Evolutionary conservation across 2,797 vertebrate genomes (phyloP).

Genomic region (Epinephelus awoara): DNA sequence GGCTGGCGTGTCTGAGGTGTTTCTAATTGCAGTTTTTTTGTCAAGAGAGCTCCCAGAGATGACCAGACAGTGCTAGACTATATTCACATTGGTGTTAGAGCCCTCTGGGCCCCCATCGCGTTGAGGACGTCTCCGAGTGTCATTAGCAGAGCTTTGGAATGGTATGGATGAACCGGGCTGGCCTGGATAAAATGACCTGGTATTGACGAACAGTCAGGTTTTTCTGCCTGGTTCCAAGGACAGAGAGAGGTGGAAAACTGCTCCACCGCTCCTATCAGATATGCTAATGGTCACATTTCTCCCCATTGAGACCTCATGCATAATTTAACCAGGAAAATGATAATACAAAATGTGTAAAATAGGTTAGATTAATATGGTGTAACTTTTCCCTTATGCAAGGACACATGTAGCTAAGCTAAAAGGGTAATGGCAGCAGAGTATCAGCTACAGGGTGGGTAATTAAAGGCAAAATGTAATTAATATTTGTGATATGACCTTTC

Average conservation of each 20-base stretch:
- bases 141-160: slow-evolving; percentile 74
- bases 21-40: slow-evolving; percentile 81
- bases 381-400: slow-evolving; percentile 75
- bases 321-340: slow-evolving; percentile 85
- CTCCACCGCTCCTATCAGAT: slow-evolving; percentile 82
- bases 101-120: slow-evolving; percentile 68
- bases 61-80: slow-evolving; percentile 78
- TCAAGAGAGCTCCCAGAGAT: slow-evolving; percentile 72
- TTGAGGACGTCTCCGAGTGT: slow-evolving; percentile 72
- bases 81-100: slow-evolving; percentile 72
- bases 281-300: slow-evolving; percentile 88
- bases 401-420: slow-evolving; percentile 69
- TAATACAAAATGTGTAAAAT: slow-evolving; percentile 83
- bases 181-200: slow-evolving; percentile 85
- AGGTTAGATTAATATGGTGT: slow-evolving; percentile 78
- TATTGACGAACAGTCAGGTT: slow-evolving; percentile 88
- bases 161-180: slow-evolving; percentile 74
- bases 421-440: slow-evolving; percentile 38
- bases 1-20: slow-evolving; percentile 76
- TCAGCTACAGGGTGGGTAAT: slow-evolving; percentile 32
- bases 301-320: slow-evolving; percentile 85
- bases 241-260: slow-evolving; percentile 78
- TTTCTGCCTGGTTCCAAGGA: slow-evolving; percentile 83
- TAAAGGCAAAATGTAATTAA: slow-evolving; percentile 47
- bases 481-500: slow-evolving; percentile 38